Evolutionary conservation across 2,888 invertebrate species (phyloP), one percentile per base, ranked within the genome.

Genomic region (Papilio gigon): DNA sequence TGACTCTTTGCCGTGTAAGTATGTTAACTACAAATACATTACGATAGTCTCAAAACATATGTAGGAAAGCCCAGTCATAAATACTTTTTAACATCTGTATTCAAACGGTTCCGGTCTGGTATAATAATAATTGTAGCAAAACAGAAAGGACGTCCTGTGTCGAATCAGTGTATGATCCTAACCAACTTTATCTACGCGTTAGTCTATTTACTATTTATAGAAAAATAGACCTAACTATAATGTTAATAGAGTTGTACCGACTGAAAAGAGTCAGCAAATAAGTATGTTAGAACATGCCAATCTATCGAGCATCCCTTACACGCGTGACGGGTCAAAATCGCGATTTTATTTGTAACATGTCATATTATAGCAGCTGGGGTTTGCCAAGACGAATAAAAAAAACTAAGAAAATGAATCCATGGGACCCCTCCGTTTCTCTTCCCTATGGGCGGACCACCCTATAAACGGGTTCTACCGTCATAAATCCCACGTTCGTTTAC

Each of bases 271-370:
- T 47, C 12, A 59, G 9, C 35, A 33, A 22, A 33, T 27, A 17
- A 30, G 42, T 42, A 27, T 37, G 47, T n/a, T 71, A 69, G 65
- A 70, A 68, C 74, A 76, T 74, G 80, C 80, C 83, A 81, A 86
- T 86, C 83, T 83, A 78, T 75, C 76, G 84, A 82, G 80, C 84
- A 86, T 87, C 87, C 88, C 86, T 89, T 84, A 85, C 82, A 80
- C 85, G 85, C 85, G 85, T 88, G 89, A 89, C 89, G 88, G 90
- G 90, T 90, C 90, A 89, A 86, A 91, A 90, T 90, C 86, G 90
- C 90, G 84, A 91, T 90, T 89, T 90, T 91, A 91, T 92, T 91
- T 90, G 90, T 89, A 89, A 89, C 90, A 87, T 89, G 85, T 86
- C 83, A 84, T 86, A 84, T 83, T 85, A 85, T 81, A 86, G 83